Base-by-base conservation (phyloP, 2,888 invertebrate species). In the Netelia virgata region DNA sequence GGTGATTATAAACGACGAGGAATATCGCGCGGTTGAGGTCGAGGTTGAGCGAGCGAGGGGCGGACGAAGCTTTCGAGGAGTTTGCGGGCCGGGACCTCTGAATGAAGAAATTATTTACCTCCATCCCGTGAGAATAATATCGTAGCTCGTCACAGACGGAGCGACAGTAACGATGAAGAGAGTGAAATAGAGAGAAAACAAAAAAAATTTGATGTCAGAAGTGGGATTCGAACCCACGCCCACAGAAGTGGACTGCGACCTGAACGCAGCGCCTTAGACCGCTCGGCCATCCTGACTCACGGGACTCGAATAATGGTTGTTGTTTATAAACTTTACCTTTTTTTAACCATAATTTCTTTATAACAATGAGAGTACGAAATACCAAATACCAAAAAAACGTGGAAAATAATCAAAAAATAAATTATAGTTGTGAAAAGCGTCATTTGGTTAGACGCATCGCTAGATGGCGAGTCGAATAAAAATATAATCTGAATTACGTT, bases 191-290 rank as follows among this genome's bases (percentile, higher is more conserved):
- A 23, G 3, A 66, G 36, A 11, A 57, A 64, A 72, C 72, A 80
- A 83, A 81, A 77, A 80, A 77, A 28, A 23, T 6, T 43, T 14
- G 6, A 47, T 95, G 95, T 95, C 95, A 95, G 95, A 94, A 95
- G 95, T 95, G 95, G 95, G 95, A 95, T 95, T 95, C 95, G 95
- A 95, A 95, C 95, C 95, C 95, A 95, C 95, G 95, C 95, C 95
- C 95, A 94, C 95, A 94, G 93, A 93, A 47, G 86, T 86, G 86
- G 86, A 86, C 86, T 85, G 87, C 87, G 86, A 87, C 86, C 86
- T 87, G 85, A 86, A 86, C 86, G 86, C 87, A 87, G 94, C 94
- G 95, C 95, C 95, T 95, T 95, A 94, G 95, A 95, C 95, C 95
- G 94, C 95, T 95, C 95, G 94, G 95, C 95, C 95, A 95, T 94